Conservation (phyloP, 1,140 invertebrate genomes). For the Apocrypta bakeri region DNA sequence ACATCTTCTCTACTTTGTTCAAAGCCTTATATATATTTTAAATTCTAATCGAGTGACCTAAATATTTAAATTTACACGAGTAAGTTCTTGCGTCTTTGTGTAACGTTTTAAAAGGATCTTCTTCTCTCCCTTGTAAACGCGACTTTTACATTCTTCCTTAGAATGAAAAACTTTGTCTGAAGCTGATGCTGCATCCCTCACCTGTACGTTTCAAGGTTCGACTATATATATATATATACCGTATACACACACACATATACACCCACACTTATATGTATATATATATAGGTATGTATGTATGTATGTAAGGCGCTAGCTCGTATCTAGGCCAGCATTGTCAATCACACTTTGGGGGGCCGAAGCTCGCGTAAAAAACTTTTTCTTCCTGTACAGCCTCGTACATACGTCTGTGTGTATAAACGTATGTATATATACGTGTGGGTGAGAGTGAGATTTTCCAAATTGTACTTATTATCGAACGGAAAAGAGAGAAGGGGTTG, state of each 20-base stretch:
- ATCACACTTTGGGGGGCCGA: constrained; percentile 16
- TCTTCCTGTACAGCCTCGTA: not conserved
- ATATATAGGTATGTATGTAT: too few species aligned
- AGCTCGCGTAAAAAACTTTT: constrained; percentile 13
- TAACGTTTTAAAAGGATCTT: not conserved
- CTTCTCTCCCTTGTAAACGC: not conserved
- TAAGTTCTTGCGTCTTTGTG: not conserved
- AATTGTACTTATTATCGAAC: constrained; percentile 39
- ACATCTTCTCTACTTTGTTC: too few species aligned
- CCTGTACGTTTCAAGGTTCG: not conserved
- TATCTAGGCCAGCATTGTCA: constrained; percentile 10
- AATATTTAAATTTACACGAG: not conserved
- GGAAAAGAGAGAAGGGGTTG: not conserved
- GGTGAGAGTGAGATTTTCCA: not conserved
- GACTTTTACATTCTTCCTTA: not conserved
- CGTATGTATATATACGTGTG: too few species aligned
- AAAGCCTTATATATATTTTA: not conserved
- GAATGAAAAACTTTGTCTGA: not conserved
- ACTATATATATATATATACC: too few species aligned
- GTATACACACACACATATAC: too few species aligned
- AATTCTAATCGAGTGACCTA: not conserved
- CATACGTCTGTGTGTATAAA: too few species aligned
- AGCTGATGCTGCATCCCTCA: not conserved
- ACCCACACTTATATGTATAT: not conserved
- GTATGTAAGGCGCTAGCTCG: too few species aligned